Percentiles rank a stretch among this genome's conserved stretches.
phyloP scores from a whole-genome alignment of 2,113 vertebrate genomes.

The Loxodonta africana region DNA sequence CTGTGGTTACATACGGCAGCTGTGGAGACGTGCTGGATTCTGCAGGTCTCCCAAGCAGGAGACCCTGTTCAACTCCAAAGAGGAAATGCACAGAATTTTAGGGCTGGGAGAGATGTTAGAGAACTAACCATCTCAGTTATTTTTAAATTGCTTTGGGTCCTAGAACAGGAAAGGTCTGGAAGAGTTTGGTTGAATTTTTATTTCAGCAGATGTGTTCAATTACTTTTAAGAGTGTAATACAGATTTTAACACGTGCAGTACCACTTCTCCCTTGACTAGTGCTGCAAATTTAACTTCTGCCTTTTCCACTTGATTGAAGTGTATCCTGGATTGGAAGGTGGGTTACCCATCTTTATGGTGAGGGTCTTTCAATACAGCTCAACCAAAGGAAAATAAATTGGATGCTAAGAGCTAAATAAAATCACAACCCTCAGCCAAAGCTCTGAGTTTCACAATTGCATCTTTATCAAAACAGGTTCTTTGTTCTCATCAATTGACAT shows the following conservation, averaged over 20 bases:
- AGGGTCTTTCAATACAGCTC: neutral
- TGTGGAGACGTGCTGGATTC: neutral
- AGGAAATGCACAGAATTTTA: neutral
- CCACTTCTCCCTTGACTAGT: neutral
- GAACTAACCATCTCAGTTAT: neutral
- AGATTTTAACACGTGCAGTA: neutral
- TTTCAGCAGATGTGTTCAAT: neutral
- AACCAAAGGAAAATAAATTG: neutral
- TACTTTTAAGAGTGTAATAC: neutral
- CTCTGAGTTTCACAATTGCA: neutral
- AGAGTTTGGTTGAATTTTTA: neutral
- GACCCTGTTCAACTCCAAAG: fast-evolving
- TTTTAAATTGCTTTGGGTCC: neutral
- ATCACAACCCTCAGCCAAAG: neutral
- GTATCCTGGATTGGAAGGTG: neutral
- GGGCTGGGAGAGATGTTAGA: neutral
- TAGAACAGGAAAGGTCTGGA: neutral
- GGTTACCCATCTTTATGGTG: neutral
- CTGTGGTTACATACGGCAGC: neutral
- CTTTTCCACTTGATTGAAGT: neutral
- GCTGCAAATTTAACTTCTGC: neutral
- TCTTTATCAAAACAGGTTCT: neutral
- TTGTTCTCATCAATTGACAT: neutral
- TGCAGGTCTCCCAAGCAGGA: neutral
- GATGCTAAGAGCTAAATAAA: neutral